phyloP scores from a whole-genome alignment of 2,888 invertebrate genomes.

The Hydriomena furcata region DNA sequence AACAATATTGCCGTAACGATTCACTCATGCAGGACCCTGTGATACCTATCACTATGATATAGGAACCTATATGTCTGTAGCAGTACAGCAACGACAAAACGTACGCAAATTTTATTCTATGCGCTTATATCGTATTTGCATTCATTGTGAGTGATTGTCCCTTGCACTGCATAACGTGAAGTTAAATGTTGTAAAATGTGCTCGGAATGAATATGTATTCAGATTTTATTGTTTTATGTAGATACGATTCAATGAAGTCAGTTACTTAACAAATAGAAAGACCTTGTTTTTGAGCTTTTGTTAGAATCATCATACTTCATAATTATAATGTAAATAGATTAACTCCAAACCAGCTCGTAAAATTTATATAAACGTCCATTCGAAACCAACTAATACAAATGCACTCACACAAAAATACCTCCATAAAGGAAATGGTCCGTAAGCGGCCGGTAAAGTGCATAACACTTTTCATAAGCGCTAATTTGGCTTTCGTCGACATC shows the following conservation, averaged over 20 bases:
- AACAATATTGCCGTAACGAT: slow-evolving; percentile 25
- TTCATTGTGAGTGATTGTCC: slow-evolving; percentile 33
- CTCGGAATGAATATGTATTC: too few species aligned
- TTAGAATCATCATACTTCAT: too few species aligned
- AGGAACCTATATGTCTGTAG: slow-evolving; percentile 4
- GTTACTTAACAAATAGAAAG: too few species aligned
- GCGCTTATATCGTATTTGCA: slow-evolving; percentile 34
- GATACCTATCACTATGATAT: slow-evolving; percentile 19
- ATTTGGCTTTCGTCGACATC: slow-evolving; percentile 25
- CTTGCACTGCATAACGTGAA: slow-evolving; percentile 16
- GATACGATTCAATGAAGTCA: too few species aligned
- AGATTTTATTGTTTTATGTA: too few species aligned
- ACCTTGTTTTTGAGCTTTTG: too few species aligned
- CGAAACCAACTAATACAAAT: background rate
- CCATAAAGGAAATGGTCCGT: slow-evolving; percentile 12
- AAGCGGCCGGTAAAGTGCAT: slow-evolving; percentile 15
- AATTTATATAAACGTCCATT: background rate
- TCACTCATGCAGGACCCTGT: slow-evolving; percentile 15
- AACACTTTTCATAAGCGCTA: slow-evolving; percentile 22
- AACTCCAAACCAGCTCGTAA: too few species aligned
- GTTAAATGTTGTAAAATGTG: too few species aligned
- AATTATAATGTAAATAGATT: too few species aligned
- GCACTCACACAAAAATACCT: background rate
- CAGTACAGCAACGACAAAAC: slow-evolving; percentile 12
- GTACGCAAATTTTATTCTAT: slow-evolving; percentile 35